Base-by-base conservation (phyloP, 1,140 invertebrate genomes). In the Zaprionus tsacasi region DNA sequence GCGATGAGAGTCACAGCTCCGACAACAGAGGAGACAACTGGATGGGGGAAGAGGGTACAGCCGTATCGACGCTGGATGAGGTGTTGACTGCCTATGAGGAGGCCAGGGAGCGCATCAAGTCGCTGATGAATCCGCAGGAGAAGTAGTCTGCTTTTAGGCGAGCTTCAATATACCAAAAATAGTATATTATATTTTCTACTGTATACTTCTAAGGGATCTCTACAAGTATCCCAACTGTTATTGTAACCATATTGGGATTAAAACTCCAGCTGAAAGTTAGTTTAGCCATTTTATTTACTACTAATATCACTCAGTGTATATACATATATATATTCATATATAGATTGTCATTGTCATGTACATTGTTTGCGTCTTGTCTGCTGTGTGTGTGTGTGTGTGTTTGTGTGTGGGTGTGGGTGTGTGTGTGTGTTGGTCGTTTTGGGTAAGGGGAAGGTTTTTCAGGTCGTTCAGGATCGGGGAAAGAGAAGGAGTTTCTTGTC, bases 211-310 rank as follows among this genome's bases (percentile, higher is more conserved):
- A 15, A 15, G 40, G 8, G 8, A 15, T 1, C n/a, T 8, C 13
- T 30, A 30, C 0, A 30, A 30, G 27, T 4, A 27, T 27, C 25
- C 25, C 27, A 30, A 27, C 33, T 36, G 33, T 35, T 43, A 12
- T 33, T 30, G 12, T 55, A 15, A 6, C 27, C 30, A 50, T 50
- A 61, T 40, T 45, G 38, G 1, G 2, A 6, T n/a, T 25, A 33
- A 35, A 54, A 43, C 13, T 10, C n/a, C 12, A 30, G 15, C 6
- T 11, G 10, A 27, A 55, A 38, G 7, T 87, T 88, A 89, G 85
- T 90, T 88, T 88, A 90, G 85, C 85, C 85, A 89, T 88, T 88
- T 88, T 88, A 90, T 90, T 88, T 88, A 88, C 86, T 88, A 85
- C 85, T 88, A 88, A 88, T 88, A 88, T 88, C 85, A 88, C 85